Evolutionary conservation across 2,113 vertebrate genomes (phyloP), one percentile per base, ranked within the genome.

Genomic region (Vireo altiloquus): DNA sequence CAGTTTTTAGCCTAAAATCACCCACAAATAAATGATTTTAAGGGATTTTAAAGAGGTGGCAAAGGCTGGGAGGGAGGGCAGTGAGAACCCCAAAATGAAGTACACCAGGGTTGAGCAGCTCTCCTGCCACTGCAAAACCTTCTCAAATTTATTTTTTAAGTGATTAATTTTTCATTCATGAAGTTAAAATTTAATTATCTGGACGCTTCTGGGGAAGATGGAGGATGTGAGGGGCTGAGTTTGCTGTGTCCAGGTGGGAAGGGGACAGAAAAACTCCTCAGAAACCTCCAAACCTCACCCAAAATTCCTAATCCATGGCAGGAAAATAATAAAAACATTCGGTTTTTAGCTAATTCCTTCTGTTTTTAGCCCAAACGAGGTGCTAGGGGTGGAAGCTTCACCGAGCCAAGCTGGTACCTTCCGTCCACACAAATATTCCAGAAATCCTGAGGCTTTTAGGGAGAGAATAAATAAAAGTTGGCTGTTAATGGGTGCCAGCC

Each of bases 171-270:
- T 23, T 18, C 22, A 52, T 31, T 19, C 7, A 25, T 33, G 2
- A 1, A 27, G 6, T 23, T 15, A 4, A 44, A 69, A 52, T 77
- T 31, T 5, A 10, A 53, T 77, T 23, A 1, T 46, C 33, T 23
- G 44, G 17, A 14, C 8, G 3, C 7, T 15, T 37, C 42, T 42
- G 24, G 47, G 39, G 63, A 39, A 30, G 37, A 3, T 1, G 28
- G 42, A 14, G 33, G 28, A 35, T 0, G 1, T 0, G 18, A 4
- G 8, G 25, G n/a, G 15, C 3, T 47, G 69, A 53, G 24, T 8
- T 40, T 15, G 7, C 6, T 69, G 42, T 31, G 78, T 21, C 20
- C 47, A 47, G 15, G n/a, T n/a, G n/a, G n/a, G n/a, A n/a, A 82
- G 17, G 60, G 35, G 33, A 33, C 25, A 13, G 25, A 15, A 20